Percentiles rank a stretch among this genome's conserved stretches.
phyloP scores from a whole-genome alignment of 2,888 invertebrate genomes.

The Tortrix viridana region DNA sequence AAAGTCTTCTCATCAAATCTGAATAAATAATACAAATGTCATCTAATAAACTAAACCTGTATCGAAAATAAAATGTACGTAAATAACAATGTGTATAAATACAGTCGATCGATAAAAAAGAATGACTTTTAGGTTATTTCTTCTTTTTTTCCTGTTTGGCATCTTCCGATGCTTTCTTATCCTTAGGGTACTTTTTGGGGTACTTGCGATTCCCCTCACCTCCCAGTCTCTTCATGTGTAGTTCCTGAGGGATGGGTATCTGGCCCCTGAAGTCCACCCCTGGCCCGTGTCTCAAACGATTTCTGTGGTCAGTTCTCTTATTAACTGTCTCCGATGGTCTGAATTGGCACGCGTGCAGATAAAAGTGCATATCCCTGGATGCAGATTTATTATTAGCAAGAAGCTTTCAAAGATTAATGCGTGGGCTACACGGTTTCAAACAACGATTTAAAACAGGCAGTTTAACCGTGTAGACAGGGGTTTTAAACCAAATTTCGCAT shows the following conservation, averaged over 20 bases:
- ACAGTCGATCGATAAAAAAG: too few relatives aligned
- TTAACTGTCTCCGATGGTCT: constrained; percentile 49
- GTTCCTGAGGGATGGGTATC: constrained; percentile 51
- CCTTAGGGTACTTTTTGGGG: constrained; percentile 8
- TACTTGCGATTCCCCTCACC: background rate
- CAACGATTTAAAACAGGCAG: too few relatives aligned
- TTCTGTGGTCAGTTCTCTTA: constrained; percentile 46
- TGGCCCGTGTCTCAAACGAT: constrained; percentile 49
- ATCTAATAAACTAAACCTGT: too few relatives aligned
- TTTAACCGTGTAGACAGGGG: too few relatives aligned
- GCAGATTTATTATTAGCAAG: background rate
- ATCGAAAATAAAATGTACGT: too few relatives aligned
- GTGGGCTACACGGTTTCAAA: too few relatives aligned
- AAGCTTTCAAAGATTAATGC: too few relatives aligned
- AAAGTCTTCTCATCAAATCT: too few relatives aligned
- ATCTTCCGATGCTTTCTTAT: background rate
- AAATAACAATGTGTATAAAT: too few relatives aligned
- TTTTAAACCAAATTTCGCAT: too few relatives aligned
- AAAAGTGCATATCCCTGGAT: constrained; percentile 52
- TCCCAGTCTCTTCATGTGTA: constrained; percentile 45
- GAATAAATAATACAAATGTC: too few relatives aligned
- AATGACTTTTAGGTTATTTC: background rate
- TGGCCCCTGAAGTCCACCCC: constrained; percentile 51
- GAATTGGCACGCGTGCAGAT: constrained; percentile 42
- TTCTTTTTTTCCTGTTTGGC: background rate